Evolutionary conservation across 2,888 invertebrate species (phyloP).

Genomic region (Conomelus anceps): DNA sequence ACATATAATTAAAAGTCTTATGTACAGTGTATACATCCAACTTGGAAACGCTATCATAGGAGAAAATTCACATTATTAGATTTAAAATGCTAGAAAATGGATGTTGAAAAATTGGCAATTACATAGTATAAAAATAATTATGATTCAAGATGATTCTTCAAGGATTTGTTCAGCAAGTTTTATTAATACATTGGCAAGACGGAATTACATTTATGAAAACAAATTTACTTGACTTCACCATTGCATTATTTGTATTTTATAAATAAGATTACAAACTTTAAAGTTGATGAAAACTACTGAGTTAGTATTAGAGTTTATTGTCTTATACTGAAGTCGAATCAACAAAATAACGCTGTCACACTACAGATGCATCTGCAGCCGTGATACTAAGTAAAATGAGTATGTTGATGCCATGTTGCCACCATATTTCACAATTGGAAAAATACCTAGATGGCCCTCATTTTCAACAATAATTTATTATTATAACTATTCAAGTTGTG

Average conservation of each 20-base stretch:
- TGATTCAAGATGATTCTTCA: neutral
- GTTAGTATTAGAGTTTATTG: neutral
- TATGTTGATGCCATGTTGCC: no score
- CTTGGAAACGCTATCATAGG: neutral
- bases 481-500: no score
- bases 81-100: neutral
- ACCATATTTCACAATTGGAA: no score
- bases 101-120: neutral
- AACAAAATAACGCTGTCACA: neutral
- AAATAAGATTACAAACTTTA: neutral
- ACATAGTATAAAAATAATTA: neutral
- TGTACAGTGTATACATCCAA: neutral
- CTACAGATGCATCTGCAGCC: neutral
- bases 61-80: neutral
- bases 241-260: neutral
- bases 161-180: neutral
- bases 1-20: neutral
- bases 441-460: no score
- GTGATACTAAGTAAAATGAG: no score
- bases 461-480: no score
- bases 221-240: neutral
- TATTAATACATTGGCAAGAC: neutral
- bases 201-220: neutral
- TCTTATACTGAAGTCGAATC: neutral
- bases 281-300: neutral